These are phyloP conservation scores for Macheiramphus alcinus DNA, from an alignment of 2,113 vertebrate genomes.

Conservation along the genomic window DNA sequence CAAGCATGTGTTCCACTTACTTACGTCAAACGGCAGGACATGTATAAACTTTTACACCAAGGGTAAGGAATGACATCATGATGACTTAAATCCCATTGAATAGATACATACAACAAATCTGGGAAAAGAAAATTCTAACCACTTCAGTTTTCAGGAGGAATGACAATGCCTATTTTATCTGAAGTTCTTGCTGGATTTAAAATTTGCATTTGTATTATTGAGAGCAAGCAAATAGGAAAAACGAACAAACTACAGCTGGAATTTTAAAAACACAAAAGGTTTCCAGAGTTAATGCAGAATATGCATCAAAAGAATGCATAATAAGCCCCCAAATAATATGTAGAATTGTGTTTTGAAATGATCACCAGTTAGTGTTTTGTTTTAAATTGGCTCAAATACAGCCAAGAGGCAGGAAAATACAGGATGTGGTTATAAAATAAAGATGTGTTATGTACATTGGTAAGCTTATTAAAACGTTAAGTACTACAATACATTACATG, in stretches of 20 bases:
- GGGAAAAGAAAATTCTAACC: not conserved
- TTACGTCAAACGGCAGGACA: not conserved
- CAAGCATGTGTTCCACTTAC: not conserved
- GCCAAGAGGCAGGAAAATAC: not conserved
- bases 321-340: not conserved
- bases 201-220: not conserved
- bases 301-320: not conserved
- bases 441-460: not conserved
- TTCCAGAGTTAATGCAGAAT: not conserved
- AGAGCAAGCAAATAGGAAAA: not conserved
- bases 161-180: not conserved
- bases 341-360: not conserved
- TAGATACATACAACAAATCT: not conserved
- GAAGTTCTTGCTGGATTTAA: not conserved
- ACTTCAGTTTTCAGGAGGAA: not conserved
- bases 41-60: not conserved
- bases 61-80: not conserved
- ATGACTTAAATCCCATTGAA: not conserved
- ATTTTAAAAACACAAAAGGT: not conserved
- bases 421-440: not conserved
- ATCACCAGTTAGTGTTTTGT: not conserved
- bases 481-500: not conserved
- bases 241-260: not conserved
- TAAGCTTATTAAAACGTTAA: not conserved
- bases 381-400: not conserved